phyloP scores from a whole-genome alignment of 2,888 invertebrate genomes.

The Microdon myrmicae region DNA sequence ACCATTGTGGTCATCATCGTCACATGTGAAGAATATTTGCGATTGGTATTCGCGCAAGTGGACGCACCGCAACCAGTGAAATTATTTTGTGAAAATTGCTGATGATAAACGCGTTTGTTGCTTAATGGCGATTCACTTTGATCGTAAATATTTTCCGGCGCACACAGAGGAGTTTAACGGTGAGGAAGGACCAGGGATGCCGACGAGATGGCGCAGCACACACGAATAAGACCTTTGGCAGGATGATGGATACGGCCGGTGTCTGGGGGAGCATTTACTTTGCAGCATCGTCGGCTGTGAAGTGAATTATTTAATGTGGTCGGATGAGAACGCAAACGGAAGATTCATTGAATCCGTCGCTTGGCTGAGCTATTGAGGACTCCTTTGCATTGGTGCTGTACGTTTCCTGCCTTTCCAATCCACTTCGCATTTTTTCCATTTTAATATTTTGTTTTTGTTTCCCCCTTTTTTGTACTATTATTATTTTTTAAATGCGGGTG shows the following conservation, averaged over 20 bases:
- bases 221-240: constrained; percentile 27
- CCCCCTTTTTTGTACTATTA: neutral
- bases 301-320: neutral
- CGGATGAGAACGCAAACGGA: constrained; percentile 38
- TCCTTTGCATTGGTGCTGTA: no score
- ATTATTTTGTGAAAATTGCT: constrained; percentile 52
- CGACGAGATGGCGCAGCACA: neutral
- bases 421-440: no score
- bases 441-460: constrained; percentile 2
- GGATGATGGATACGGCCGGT: constrained; percentile 48
- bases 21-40: constrained; percentile 32
- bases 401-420: no score
- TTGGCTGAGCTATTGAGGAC: no score
- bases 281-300: constrained; percentile 29
- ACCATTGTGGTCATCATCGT: constrained; percentile 43
- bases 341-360: constrained; percentile 42
- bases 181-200: neutral
- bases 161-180: no score
- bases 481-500: constrained; percentile 39
- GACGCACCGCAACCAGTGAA: constrained; percentile 19
- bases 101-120: constrained; percentile 51
- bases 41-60: constrained; percentile 5
- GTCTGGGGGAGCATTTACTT: constrained; percentile 15
- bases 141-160: constrained; percentile 53
- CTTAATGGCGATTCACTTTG: constrained; percentile 52